Conservation (phyloP, 2,888 invertebrate species). For the Patella caerulea region DNA sequence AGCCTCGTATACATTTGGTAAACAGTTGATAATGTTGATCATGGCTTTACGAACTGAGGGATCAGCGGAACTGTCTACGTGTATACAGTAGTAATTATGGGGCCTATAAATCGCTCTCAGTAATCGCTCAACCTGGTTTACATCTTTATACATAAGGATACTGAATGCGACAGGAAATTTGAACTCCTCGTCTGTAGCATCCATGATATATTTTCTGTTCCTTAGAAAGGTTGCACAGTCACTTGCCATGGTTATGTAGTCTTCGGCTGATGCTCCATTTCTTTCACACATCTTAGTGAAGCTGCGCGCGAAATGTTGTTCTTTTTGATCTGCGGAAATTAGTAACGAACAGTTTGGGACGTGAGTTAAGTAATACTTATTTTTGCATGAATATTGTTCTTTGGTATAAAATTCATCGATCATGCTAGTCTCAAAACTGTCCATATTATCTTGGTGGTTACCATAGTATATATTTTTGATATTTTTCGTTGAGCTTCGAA, state of each 20-base stretch:
- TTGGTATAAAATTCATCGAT: too few species aligned
- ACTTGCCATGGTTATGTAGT: neutral
- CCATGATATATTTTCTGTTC: slow-evolving; percentile 6
- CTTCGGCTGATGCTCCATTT: neutral
- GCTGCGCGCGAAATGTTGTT: neutral
- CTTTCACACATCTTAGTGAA: neutral
- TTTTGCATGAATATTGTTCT: too few species aligned
- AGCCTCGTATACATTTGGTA: slow-evolving; percentile 10
- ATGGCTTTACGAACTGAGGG: neutral
- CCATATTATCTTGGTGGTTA: too few species aligned
- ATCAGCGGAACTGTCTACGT: slow-evolving; percentile 1
- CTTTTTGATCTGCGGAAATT: neutral
- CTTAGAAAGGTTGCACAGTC: neutral
- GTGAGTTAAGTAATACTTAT: too few species aligned
- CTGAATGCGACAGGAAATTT: slow-evolving; percentile 29
- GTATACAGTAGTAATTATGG: slow-evolving; percentile 19
- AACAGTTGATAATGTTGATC: neutral
- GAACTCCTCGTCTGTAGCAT: slow-evolving; percentile 21
- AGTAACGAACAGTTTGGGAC: neutral
- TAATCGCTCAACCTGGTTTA: slow-evolving; percentile 22
- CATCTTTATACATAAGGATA: slow-evolving; percentile 22
- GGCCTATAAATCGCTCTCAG: slow-evolving; percentile 20
- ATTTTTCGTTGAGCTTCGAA: too few species aligned
- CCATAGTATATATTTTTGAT: too few species aligned
- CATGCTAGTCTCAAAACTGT: too few species aligned